Evolutionary conservation across 2,113 vertebrate genomes (phyloP).

Genomic region (Phodopus roborovskii): DNA sequence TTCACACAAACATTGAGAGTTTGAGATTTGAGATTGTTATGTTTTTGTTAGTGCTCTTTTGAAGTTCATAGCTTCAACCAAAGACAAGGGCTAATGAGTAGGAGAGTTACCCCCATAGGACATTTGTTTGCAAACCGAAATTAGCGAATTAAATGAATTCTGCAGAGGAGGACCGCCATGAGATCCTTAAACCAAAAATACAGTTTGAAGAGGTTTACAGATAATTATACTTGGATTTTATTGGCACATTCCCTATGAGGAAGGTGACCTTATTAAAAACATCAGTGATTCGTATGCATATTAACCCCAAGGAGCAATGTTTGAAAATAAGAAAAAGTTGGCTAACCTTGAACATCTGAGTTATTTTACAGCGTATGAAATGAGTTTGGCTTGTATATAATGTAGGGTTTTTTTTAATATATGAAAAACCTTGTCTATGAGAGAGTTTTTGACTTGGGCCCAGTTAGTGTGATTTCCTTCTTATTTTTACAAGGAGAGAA

Average conservation of each 20-base stretch:
- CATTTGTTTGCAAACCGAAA: conserved; percentile 45
- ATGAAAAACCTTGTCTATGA: background rate
- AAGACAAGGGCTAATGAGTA: conserved; percentile 12
- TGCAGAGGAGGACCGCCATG: background rate
- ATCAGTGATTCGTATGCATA: background rate
- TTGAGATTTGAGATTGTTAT: background rate
- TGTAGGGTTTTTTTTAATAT: background rate
- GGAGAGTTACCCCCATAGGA: background rate
- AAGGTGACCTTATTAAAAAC: background rate
- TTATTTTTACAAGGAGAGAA: background rate
- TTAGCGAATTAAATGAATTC: conserved; percentile 41
- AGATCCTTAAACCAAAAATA: conserved; percentile 47
- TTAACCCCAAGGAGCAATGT: conserved; percentile 17
- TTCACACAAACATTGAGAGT: conserved; percentile 40
- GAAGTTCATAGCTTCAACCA: conserved; percentile 1
- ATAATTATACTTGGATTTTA: background rate
- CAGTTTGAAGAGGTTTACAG: conserved; percentile 54
- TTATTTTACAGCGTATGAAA: conserved; percentile 30
- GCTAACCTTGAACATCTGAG: background rate
- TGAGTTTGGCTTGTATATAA: conserved; percentile 2
- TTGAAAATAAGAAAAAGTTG: conserved; percentile 13
- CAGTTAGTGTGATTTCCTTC: background rate
- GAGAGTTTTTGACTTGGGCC: background rate
- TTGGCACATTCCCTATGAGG: background rate
- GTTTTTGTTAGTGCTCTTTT: conserved; percentile 29